Evolutionary conservation across 2,888 invertebrate species (phyloP).

Genomic region (Heliconius ethilla): DNA sequence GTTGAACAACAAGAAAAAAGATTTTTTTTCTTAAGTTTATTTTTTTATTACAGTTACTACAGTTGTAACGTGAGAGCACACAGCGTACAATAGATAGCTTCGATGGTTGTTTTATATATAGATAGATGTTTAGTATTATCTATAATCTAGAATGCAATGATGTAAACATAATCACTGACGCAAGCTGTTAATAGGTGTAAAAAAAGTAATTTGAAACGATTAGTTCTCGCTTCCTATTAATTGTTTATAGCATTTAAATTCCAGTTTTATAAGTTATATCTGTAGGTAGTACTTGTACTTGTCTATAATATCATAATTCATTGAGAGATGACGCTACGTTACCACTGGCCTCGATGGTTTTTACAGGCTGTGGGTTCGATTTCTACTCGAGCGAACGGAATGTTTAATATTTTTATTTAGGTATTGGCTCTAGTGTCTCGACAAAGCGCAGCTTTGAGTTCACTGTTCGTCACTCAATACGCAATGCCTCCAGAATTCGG

Average conservation of each 20-base stretch:
- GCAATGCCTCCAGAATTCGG: no score
- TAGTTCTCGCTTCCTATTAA: slow-evolving; percentile 12
- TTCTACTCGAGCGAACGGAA: no score
- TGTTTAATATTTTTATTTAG: no score
- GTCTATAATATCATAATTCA: background rate
- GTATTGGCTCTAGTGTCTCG: no score
- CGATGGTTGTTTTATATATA: background rate
- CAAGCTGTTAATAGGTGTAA: slow-evolving; percentile 22
- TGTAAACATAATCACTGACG: slow-evolving; percentile 28
- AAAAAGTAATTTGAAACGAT: slow-evolving; percentile 22
- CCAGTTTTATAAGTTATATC: background rate
- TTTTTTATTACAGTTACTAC: background rate
- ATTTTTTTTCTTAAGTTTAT: slow-evolving; percentile 10
- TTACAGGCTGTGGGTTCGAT: no score
- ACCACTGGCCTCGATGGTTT: no score
- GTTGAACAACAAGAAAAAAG: no score
- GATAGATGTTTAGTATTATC: background rate
- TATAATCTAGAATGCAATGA: slow-evolving; percentile 25
- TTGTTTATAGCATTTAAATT: background rate
- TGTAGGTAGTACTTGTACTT: background rate
- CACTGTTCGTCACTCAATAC: no score
- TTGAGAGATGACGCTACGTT: background rate
- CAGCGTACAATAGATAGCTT: slow-evolving; percentile 13
- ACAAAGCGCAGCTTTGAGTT: no score
- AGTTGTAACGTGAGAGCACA: slow-evolving; percentile 17